Evolutionary conservation across 2,113 vertebrate genomes (phyloP).

Genomic region (Macaca fascicularis): DNA sequence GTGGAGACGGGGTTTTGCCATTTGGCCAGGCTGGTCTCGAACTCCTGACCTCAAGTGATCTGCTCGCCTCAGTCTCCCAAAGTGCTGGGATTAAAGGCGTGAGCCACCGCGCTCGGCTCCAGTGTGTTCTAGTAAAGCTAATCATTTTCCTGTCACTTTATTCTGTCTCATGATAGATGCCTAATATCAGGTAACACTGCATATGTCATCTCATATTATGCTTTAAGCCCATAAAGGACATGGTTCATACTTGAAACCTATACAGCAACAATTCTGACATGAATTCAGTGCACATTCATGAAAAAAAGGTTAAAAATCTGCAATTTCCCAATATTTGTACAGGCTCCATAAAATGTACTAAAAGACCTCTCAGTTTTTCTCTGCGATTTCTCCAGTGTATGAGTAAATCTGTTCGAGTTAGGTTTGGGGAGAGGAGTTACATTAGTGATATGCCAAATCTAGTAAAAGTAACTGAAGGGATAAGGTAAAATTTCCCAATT

Average conservation of each 20-base stretch:
- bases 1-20: no score
- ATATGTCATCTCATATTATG: background rate
- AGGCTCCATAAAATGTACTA: background rate
- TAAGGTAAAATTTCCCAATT: background rate
- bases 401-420: background rate
- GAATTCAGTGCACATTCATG: background rate
- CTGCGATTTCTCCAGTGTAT: background rate
- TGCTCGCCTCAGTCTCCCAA: no score
- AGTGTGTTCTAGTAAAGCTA: no score
- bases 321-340: background rate
- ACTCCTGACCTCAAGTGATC: no score
- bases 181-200: background rate
- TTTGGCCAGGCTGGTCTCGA: no score
- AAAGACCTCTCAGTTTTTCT: background rate
- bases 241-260: background rate
- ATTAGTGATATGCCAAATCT: background rate
- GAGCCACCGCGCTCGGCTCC: no score
- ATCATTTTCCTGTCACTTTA: background rate
- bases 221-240: background rate
- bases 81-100: no score
- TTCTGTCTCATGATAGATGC: background rate
- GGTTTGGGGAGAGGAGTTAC: fast-evolving
- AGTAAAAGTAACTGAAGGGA: background rate
- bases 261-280: background rate
- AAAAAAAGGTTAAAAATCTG: background rate